Evolutionary conservation across 1,140 invertebrate species (phyloP).

Genomic region (Temnothorax nylanderi): DNA sequence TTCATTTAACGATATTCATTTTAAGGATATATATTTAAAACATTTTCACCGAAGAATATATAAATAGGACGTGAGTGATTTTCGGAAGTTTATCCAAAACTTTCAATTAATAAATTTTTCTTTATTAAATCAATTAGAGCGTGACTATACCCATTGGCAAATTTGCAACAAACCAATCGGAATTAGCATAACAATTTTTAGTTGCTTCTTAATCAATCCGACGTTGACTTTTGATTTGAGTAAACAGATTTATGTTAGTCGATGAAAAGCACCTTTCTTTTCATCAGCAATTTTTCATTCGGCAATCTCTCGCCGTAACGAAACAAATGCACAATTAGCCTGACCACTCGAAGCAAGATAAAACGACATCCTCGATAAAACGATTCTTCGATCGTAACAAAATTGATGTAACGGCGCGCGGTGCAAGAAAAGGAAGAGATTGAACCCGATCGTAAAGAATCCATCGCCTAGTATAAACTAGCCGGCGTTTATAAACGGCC

Average conservation of each 20-base stretch:
- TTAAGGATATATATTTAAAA: too few species aligned
- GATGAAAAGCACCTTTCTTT: not conserved
- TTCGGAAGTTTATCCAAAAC: not conserved
- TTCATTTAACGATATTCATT: too few species aligned
- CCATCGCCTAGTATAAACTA: slow-evolving; percentile 37
- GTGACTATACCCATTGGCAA: not conserved
- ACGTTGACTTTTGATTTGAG: not conserved
- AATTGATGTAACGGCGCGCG: not conserved
- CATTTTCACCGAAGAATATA: too few species aligned
- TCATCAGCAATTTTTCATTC: slow-evolving; percentile 36
- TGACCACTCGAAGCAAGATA: slow-evolving; percentile 20
- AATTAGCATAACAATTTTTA: slow-evolving; percentile 33
- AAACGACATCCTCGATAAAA: not conserved
- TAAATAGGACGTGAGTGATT: too few species aligned
- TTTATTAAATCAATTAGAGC: not conserved
- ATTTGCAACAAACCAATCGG: slow-evolving; percentile 7
- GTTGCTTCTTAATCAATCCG: slow-evolving; percentile 21
- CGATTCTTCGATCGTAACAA: not conserved
- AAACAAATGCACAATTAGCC: slow-evolving; percentile 59
- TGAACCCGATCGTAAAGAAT: slow-evolving; percentile 35
- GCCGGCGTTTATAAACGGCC: slow-evolving; percentile 70
- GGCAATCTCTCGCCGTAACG: not conserved
- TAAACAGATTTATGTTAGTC: slow-evolving; percentile 7
- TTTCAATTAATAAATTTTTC: not conserved
- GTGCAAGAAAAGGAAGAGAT: slow-evolving; percentile 27